Evolutionary conservation across 2,797 vertebrate species (phyloP).

Genomic region (Meriones psammophilus): DNA sequence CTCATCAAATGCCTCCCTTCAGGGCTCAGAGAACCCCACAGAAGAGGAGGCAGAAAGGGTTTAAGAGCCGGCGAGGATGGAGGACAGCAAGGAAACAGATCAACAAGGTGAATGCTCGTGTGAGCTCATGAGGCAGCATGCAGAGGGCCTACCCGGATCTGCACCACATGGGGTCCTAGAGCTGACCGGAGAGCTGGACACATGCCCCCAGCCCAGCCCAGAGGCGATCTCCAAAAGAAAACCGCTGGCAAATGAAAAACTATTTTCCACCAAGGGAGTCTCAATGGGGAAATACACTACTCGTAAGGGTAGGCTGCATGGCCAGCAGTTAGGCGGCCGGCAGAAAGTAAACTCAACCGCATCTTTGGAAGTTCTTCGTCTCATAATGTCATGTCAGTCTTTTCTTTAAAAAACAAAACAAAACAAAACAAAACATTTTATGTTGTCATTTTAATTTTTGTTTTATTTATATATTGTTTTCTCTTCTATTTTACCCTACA

Average conservation of each 20-base stretch:
- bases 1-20: neutral
- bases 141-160: neutral
- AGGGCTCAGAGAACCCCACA: neutral
- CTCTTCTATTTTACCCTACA: too few relatives aligned
- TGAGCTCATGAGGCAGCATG: neutral
- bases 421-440: too few relatives aligned
- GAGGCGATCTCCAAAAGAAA: neutral
- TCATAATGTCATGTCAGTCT: neutral
- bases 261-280: neutral
- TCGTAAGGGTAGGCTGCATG: too few relatives aligned
- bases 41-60: neutral
- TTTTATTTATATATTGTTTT: too few relatives aligned
- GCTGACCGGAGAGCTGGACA: too few relatives aligned
- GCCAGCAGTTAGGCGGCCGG: neutral
- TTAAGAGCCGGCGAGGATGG: neutral
- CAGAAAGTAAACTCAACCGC: neutral
- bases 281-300: constrained; percentile 12
- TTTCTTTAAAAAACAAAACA: neutral
- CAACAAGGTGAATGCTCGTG: neutral
- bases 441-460: too few relatives aligned
- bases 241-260: neutral
- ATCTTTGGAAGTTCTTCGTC: neutral
- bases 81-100: neutral
- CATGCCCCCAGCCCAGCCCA: neutral
- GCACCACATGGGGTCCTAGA: neutral